Evolutionary conservation across 2,888 invertebrate genomes (phyloP).

Genomic region (Stenolophus ochropezus): DNA sequence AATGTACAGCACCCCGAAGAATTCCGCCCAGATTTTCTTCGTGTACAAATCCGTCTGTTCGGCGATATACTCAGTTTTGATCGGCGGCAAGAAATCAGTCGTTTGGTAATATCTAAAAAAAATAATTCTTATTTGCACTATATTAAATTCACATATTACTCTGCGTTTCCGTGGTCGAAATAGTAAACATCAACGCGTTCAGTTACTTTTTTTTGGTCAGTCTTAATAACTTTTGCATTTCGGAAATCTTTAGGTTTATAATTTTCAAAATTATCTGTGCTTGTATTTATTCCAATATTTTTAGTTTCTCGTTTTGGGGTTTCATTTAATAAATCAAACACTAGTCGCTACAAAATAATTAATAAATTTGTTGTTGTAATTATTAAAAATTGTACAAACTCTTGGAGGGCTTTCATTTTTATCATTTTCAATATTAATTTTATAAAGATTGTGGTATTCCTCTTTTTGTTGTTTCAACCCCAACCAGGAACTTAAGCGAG

Average conservation of each 20-base stretch:
- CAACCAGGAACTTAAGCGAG: slow-evolving; percentile 35
- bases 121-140: slow-evolving; percentile 46
- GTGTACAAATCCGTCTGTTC: slow-evolving; percentile 78
- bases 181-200: slow-evolving; percentile 79
- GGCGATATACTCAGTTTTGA: slow-evolving; percentile 76
- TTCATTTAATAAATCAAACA: slow-evolving; percentile 70
- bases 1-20: slow-evolving; percentile 79
- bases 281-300: slow-evolving; percentile 66
- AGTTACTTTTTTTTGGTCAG: not conserved
- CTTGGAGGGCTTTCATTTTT: slow-evolving; percentile 64
- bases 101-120: slow-evolving; percentile 76
- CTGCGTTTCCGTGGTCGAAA: slow-evolving; percentile 81
- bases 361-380: not conserved
- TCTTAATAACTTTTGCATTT: slow-evolving; percentile 16
- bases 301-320: slow-evolving; percentile 66
- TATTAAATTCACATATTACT: slow-evolving; percentile 69
- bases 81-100: slow-evolving; percentile 78
- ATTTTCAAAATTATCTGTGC: not conserved
- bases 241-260: slow-evolving; percentile 8
- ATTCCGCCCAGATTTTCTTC: slow-evolving; percentile 81
- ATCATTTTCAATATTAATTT: slow-evolving; percentile 65
- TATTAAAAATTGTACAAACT: slow-evolving; percentile 58
- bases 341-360: slow-evolving; percentile 66
- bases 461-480: slow-evolving; percentile 25
- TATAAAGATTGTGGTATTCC: slow-evolving; percentile 63